phyloP scores from a whole-genome alignment of 2,797 vertebrate genomes.

The Fistularia tabacaria region DNA sequence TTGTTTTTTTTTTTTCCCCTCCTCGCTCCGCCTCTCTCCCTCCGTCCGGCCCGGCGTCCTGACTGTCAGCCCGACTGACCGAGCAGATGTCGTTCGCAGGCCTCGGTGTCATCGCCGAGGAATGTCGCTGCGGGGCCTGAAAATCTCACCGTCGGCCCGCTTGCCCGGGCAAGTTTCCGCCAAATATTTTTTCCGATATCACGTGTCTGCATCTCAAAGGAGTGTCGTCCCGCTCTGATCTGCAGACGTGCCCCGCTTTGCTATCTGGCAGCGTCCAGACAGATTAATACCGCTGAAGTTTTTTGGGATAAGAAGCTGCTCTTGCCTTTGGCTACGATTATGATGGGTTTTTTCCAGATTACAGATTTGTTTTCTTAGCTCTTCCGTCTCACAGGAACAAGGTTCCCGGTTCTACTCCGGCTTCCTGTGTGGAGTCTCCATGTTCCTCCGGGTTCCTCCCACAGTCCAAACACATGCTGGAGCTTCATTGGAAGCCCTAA shows the following conservation, averaged over 20 bases:
- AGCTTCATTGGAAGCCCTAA: too few relatives aligned
- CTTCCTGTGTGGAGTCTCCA: too few relatives aligned
- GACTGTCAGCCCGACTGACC: not conserved
- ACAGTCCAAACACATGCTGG: too few relatives aligned
- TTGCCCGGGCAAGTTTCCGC: not conserved
- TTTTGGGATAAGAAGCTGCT: too few relatives aligned
- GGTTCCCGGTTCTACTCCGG: too few relatives aligned
- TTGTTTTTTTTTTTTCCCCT: slow-evolving; percentile 1
- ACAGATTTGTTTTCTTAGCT: too few relatives aligned
- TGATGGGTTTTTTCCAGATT: too few relatives aligned
- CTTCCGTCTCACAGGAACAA: too few relatives aligned
- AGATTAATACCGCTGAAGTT: too few relatives aligned
- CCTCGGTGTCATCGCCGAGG: slow-evolving; percentile 20
- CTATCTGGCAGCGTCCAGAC: not conserved
- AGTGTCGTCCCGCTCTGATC: slow-evolving; percentile 1
- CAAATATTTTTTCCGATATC: slow-evolving; percentile 10
- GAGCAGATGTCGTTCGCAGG: not conserved
- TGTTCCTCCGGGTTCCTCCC: too few relatives aligned
- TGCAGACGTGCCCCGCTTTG: slow-evolving; percentile 5
- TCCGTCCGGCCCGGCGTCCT: slow-evolving; percentile 28
- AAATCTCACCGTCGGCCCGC: slow-evolving; percentile 30
- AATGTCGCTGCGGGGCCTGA: slow-evolving; percentile 27
- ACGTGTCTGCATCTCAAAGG: slow-evolving; percentile 7
- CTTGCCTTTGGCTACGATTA: too few relatives aligned
- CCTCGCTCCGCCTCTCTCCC: slow-evolving; percentile 42